A percentile compares a stretch with the other conserved stretches of the same genome.
Evolutionary conservation across 2,797 vertebrate species (phyloP).

Genomic region (Siniperca undulata): DNA sequence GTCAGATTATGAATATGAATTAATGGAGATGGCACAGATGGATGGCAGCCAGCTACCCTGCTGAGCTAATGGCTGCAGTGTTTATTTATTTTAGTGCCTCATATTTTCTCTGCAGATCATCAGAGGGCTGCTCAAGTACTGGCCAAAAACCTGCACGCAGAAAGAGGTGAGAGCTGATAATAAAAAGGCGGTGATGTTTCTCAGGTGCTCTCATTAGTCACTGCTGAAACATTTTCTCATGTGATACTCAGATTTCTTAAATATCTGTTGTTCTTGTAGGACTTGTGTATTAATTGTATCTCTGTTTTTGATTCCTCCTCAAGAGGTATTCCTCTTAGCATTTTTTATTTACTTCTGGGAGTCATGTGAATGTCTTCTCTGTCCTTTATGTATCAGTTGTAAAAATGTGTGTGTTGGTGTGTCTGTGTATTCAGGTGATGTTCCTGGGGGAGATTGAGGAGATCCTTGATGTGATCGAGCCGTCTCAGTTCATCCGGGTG

Average conservation of each 20-base stretch:
- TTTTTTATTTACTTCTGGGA: neutral
- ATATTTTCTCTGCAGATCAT: slow-evolving; percentile 88
- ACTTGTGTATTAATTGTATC: neutral
- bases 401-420: neutral
- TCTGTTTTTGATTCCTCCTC: neutral
- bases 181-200: neutral
- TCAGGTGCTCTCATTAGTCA: neutral
- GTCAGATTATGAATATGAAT: slow-evolving; percentile 23
- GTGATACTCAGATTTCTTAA: neutral
- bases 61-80: slow-evolving; percentile 35
- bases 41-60: slow-evolving; percentile 27
- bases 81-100: slow-evolving; percentile 47
- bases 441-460: slow-evolving; percentile 95
- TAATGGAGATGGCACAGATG: slow-evolving; percentile 41
- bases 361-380: neutral
- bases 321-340: neutral
- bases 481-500: slow-evolving; percentile 94
- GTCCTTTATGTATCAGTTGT: neutral
- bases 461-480: slow-evolving; percentile 94
- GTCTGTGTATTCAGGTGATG: slow-evolving; percentile 81
- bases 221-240: neutral
- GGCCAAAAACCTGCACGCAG: slow-evolving; percentile 96
- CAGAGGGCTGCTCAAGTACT: slow-evolving; percentile 93
- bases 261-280: neutral
- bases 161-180: slow-evolving; percentile 88